Evolutionary conservation across 2,888 invertebrate species (phyloP).

Genomic region (Meandrusa payeni): DNA sequence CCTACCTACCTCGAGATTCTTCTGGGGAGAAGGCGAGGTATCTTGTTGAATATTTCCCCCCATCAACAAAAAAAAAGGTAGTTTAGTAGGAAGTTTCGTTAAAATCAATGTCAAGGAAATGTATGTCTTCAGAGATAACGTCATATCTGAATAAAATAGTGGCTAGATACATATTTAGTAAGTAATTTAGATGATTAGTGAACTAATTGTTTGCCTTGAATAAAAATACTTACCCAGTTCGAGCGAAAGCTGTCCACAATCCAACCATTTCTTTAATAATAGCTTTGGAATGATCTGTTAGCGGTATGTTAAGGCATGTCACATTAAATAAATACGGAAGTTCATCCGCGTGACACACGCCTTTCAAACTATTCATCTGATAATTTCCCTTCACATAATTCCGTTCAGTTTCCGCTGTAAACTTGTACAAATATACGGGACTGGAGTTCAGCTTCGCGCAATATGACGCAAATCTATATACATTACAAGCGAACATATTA

Average conservation of each 20-base stretch:
- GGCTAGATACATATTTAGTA: too few species aligned
- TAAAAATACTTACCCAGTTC: constrained; percentile 54
- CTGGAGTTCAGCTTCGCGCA: constrained; percentile 37
- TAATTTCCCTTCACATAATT: constrained; percentile 60
- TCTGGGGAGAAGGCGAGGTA: too few species aligned
- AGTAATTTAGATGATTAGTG: too few species aligned
- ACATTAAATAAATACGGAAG: constrained; percentile 62
- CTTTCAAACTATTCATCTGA: constrained; percentile 52
- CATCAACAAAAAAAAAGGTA: too few species aligned
- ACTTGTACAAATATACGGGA: constrained; percentile 62
- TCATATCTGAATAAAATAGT: too few species aligned
- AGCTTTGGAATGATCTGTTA: constrained; percentile 49
- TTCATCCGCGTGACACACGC: constrained; percentile 70
- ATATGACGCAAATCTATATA: constrained; percentile 57
- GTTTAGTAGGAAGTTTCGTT: too few species aligned
- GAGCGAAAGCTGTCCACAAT: constrained; percentile 65
- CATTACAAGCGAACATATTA: constrained; percentile 58
- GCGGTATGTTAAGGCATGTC: constrained; percentile 55
- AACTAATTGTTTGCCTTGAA: too few species aligned
- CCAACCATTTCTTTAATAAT: constrained; percentile 50
- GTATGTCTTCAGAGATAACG: too few species aligned
- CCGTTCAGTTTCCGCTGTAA: constrained; percentile 61
- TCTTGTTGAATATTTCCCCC: too few species aligned
- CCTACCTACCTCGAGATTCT: too few species aligned
- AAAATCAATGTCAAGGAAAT: too few species aligned